Conservation (phyloP, 2,797 vertebrate species). For the Pteropus rufus region DNA sequence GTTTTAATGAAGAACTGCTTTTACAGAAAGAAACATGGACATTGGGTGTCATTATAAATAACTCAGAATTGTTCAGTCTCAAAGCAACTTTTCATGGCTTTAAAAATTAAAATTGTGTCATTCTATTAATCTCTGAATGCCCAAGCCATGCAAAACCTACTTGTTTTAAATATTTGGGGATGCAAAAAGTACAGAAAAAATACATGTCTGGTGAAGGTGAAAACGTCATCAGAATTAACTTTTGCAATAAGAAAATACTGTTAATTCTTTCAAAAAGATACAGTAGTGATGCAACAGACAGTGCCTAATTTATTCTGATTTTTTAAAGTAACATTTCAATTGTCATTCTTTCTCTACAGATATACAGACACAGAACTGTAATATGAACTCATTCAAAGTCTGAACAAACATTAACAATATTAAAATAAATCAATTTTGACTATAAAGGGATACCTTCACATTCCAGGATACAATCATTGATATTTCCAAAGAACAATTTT, state of each 20-base stretch:
- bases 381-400: slow-evolving; percentile 59
- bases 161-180: slow-evolving; percentile 76
- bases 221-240: slow-evolving; percentile 73
- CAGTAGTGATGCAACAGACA: slow-evolving; percentile 81
- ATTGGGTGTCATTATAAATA: slow-evolving; percentile 80
- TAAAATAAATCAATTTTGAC: slow-evolving; percentile 70
- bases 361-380: slow-evolving; percentile 64
- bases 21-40: slow-evolving; percentile 82
- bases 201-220: slow-evolving; percentile 70
- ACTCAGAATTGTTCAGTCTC: slow-evolving; percentile 80
- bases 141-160: slow-evolving; percentile 78
- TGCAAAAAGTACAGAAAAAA: slow-evolving; percentile 78
- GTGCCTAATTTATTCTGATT: slow-evolving; percentile 75
- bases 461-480: slow-evolving; percentile 73
- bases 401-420: slow-evolving; percentile 66
- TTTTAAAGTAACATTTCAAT: slow-evolving; percentile 63
- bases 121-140: slow-evolving; percentile 75
- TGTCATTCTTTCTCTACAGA: slow-evolving; percentile 52
- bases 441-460: slow-evolving; percentile 80
- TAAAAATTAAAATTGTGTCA: slow-evolving; percentile 78
- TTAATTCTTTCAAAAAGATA: slow-evolving; percentile 76
- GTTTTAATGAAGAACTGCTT: slow-evolving; percentile 83
- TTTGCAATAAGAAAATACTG: slow-evolving; percentile 66
- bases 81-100: slow-evolving; percentile 75
- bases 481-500: slow-evolving; percentile 67